Conservation (phyloP, 2,888 invertebrate genomes). For the Sarcophaga carnaria region DNA sequence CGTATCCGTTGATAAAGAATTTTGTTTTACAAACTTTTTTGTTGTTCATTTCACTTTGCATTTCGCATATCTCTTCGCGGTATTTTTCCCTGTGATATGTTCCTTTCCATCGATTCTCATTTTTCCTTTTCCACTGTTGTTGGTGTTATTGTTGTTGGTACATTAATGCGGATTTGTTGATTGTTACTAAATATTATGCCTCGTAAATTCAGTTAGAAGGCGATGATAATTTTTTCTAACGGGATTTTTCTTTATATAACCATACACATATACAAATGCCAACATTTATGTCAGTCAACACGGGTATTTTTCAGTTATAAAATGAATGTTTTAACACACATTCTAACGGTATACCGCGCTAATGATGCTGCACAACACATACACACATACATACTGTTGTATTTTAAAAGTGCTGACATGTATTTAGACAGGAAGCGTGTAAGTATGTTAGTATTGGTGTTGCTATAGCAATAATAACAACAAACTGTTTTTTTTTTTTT, state of each 20-base stretch:
- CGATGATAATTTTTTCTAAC: slow-evolving; percentile 28
- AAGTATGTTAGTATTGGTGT: slow-evolving; percentile 9
- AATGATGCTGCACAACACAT: slow-evolving; percentile 28
- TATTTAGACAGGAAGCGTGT: slow-evolving; percentile 55
- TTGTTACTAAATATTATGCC: slow-evolving; percentile 23
- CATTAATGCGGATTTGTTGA: slow-evolving; percentile 25
- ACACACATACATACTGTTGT: background rate
- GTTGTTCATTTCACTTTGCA: too few relatives aligned
- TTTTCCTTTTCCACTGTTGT: background rate
- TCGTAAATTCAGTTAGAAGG: slow-evolving; percentile 20
- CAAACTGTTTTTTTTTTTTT: background rate
- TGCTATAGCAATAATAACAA: slow-evolving; percentile 3
- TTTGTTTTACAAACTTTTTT: too few relatives aligned
- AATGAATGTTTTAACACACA: background rate
- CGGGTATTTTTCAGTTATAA: background rate
- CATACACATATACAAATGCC: background rate
- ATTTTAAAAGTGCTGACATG: slow-evolving; percentile 40
- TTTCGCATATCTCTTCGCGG: too few relatives aligned
- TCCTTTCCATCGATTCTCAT: too few relatives aligned
- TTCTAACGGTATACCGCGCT: background rate
- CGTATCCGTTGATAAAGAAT: too few relatives aligned
- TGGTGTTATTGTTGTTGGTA: background rate
- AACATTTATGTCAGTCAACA: background rate
- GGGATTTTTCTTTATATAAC: background rate
- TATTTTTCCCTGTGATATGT: too few relatives aligned